Conservation (phyloP, 1,140 invertebrate genomes). For the Brachionus asplanchnoidis region DNA sequence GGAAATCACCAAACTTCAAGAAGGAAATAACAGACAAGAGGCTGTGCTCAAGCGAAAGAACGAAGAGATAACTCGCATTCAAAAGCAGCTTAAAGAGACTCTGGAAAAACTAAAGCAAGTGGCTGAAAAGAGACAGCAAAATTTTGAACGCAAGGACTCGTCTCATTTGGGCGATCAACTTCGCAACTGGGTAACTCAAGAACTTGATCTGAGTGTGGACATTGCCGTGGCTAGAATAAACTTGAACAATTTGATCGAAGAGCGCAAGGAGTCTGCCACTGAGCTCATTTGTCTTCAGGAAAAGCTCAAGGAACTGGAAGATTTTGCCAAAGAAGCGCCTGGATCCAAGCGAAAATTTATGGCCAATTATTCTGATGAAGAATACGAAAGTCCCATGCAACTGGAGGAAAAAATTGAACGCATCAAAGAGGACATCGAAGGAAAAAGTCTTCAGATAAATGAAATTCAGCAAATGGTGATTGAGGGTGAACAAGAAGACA, state of each 20-base stretch:
- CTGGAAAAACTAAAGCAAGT: slow-evolving; percentile 59
- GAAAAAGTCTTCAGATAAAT: slow-evolving; percentile 36
- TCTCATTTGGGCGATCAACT: slow-evolving; percentile 45
- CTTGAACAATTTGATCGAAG: slow-evolving; percentile 69
- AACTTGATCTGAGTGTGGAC: slow-evolving; percentile 70
- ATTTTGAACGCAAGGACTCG: slow-evolving; percentile 22
- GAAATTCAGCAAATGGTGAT: slow-evolving; percentile 36
- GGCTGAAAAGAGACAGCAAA: slow-evolving; percentile 50
- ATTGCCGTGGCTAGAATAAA: slow-evolving; percentile 70
- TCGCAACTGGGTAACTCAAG: slow-evolving; percentile 64
- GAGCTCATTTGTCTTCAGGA: slow-evolving; percentile 57
- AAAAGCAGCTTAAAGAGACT: slow-evolving; percentile 68
- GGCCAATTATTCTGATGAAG: not conserved
- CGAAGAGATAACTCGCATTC: slow-evolving; percentile 69
- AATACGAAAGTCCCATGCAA: slow-evolving; percentile 2
- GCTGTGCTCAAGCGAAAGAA: slow-evolving; percentile 78
- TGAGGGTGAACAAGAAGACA: slow-evolving; percentile 38
- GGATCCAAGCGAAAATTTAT: not conserved
- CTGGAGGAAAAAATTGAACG: not conserved
- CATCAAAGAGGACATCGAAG: slow-evolving; percentile 34
- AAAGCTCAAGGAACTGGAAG: not conserved
- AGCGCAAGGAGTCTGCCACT: slow-evolving; percentile 57
- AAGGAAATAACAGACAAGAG: slow-evolving; percentile 71
- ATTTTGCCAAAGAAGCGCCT: not conserved
- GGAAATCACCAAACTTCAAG: slow-evolving; percentile 72